phyloP scores from a whole-genome alignment of 2,113 vertebrate species.

The Aldabrachelys gigantea region DNA sequence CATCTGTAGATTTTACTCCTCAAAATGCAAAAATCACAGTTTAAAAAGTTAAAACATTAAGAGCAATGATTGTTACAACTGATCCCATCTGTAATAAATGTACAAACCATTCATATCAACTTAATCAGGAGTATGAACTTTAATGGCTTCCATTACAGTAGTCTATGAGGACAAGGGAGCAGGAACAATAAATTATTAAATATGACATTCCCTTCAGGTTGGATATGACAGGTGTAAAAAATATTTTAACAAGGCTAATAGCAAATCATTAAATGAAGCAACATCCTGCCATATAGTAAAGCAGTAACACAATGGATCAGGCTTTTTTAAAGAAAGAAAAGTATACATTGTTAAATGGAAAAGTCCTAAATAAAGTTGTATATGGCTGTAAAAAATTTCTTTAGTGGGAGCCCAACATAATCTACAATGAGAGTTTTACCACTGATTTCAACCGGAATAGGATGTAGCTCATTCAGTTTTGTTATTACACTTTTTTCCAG shows the following conservation, averaged over 20 bases:
- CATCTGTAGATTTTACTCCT: not conserved
- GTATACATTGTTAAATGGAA: not conserved
- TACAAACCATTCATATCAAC: not conserved
- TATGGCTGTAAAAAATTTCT: not conserved
- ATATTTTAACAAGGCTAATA: not conserved
- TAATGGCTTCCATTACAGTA: not conserved
- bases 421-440: not conserved
- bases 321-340: not conserved
- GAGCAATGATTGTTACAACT: not conserved
- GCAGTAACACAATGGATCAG: not conserved
- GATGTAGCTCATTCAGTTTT: not conserved
- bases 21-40: not conserved
- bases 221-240: not conserved
- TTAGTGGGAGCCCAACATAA: not conserved
- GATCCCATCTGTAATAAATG: not conserved
- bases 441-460: not conserved
- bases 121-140: conserved; percentile 9
- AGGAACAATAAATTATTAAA: not conserved
- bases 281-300: conserved; percentile 22
- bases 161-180: not conserved
- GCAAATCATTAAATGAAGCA: not conserved
- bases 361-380: not conserved
- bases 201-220: not conserved
- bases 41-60: not conserved
- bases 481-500: not conserved